Evolutionary conservation across 2,113 vertebrate genomes (phyloP).

Genomic region (Chaetodon auriga): DNA sequence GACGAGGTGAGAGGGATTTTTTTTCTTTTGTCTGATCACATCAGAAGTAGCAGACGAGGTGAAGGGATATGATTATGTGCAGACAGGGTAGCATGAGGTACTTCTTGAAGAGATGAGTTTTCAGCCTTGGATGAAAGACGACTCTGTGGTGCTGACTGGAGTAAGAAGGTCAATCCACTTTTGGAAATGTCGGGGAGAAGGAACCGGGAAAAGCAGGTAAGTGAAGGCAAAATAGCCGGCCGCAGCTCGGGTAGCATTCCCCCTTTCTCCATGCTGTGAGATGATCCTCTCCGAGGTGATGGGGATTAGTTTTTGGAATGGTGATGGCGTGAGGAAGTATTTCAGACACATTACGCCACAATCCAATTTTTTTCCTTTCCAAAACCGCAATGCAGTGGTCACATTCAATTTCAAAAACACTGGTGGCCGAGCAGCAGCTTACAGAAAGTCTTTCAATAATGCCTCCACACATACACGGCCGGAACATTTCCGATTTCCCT

Average conservation of each 20-base stretch:
- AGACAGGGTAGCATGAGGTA: conserved; percentile 15
- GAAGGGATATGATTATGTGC: conserved; percentile 34
- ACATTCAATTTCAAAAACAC: conserved; percentile 21
- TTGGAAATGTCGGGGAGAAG: conserved; percentile 34
- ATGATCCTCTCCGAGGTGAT: conserved; percentile 41
- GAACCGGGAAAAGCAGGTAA: not conserved
- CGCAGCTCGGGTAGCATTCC: not conserved
- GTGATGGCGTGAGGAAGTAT: conserved; percentile 5
- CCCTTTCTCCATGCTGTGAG: conserved; percentile 27
- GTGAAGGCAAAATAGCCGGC: conserved; percentile 22
- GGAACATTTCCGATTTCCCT: not conserved
- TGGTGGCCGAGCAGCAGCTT: not conserved
- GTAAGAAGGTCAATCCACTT: conserved; percentile 57
- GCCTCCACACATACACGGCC: not conserved
- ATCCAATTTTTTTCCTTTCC: not conserved
- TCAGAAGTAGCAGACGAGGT: conserved; percentile 9
- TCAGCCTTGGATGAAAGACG: conserved; percentile 26
- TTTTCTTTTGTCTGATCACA: not conserved
- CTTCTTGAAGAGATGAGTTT: conserved; percentile 43
- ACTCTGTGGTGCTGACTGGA: conserved; percentile 10
- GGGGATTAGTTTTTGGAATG: conserved; percentile 40
- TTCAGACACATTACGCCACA: conserved; percentile 14
- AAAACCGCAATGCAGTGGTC: conserved; percentile 11
- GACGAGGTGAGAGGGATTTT: not conserved
- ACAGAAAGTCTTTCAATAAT: conserved; percentile 21